Evolutionary conservation across 1,140 invertebrate species (phyloP).

Genomic region (Drosophila oshimai): DNA sequence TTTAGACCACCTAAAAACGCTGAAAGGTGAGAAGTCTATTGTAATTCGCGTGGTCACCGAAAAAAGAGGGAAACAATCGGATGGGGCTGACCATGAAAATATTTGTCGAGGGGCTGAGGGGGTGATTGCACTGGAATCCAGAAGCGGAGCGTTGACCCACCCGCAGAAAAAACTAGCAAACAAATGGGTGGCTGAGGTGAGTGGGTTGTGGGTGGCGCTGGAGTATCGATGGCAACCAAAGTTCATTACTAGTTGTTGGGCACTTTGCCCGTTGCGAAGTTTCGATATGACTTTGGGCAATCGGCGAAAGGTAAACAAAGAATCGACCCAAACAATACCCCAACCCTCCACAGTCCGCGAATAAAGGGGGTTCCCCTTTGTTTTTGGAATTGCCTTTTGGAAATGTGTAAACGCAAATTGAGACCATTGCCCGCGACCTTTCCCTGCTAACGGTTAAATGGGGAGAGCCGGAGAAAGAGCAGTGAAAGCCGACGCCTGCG

Average conservation of each 20-base stretch:
- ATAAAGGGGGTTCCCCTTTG: conserved; percentile 17
- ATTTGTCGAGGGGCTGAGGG: conserved; percentile 13
- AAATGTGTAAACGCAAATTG: conserved; percentile 41
- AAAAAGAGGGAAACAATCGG: conserved; percentile 2
- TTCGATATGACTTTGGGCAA: conserved; percentile 30
- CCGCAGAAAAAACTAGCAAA: conserved; percentile 9
- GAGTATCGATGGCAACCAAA: conserved; percentile 34
- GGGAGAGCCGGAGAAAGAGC: conserved; percentile 12
- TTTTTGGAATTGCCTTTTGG: conserved; percentile 47
- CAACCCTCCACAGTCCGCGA: not conserved
- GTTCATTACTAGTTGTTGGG: conserved; percentile 55
- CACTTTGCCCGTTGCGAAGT: conserved; percentile 17
- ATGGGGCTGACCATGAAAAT: conserved; percentile 42
- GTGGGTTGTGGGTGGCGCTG: not conserved
- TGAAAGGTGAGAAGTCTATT: conserved; percentile 4
- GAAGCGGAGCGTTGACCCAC: conserved; percentile 29
- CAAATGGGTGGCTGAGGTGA: not conserved
- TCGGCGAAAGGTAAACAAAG: conserved; percentile 72
- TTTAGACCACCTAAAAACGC: not conserved
- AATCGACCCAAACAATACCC: conserved; percentile 41
- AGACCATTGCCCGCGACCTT: conserved; percentile 34
- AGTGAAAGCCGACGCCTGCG: conserved; percentile 54
- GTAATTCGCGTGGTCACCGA: conserved; percentile 4
- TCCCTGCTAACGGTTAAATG: conserved; percentile 10
- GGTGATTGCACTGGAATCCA: conserved; percentile 30